Percentiles rank a stretch among this genome's conserved stretches.
phyloP scores from a whole-genome alignment of 2,113 vertebrate species.

The Halichoerus grypus region DNA sequence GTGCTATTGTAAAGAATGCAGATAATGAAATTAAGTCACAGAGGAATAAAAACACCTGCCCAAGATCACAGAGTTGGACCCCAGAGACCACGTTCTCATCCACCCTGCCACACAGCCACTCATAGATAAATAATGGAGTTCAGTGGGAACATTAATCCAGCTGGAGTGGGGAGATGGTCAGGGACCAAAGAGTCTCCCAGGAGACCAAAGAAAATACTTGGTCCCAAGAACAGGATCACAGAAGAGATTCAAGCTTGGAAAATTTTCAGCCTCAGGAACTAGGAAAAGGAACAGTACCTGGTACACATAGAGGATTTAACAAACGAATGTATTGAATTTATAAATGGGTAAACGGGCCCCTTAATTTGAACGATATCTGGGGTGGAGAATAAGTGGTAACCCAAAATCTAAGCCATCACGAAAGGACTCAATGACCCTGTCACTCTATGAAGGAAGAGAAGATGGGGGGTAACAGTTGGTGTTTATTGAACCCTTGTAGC shows the following conservation, averaged over 20 bases:
- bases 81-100: neutral
- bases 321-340: neutral
- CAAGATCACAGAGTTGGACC: neutral
- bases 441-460: neutral
- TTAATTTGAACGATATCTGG: neutral
- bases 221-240: neutral
- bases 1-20: neutral
- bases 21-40: neutral
- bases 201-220: neutral
- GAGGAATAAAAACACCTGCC: neutral
- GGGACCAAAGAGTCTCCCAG: neutral
- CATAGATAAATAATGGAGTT: neutral
- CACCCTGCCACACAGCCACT: neutral
- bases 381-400: neutral
- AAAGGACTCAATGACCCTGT: neutral
- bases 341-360: neutral
- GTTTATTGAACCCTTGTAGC: neutral
- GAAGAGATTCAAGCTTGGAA: neutral
- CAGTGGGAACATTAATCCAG: neutral
- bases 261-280: neutral
- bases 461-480: neutral
- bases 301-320: neutral
- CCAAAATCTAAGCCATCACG: neutral
- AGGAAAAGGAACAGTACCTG: neutral
- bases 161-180: neutral